Base-by-base conservation (phyloP, 1,140 invertebrate genomes). In the Episyrphus balteatus region DNA sequence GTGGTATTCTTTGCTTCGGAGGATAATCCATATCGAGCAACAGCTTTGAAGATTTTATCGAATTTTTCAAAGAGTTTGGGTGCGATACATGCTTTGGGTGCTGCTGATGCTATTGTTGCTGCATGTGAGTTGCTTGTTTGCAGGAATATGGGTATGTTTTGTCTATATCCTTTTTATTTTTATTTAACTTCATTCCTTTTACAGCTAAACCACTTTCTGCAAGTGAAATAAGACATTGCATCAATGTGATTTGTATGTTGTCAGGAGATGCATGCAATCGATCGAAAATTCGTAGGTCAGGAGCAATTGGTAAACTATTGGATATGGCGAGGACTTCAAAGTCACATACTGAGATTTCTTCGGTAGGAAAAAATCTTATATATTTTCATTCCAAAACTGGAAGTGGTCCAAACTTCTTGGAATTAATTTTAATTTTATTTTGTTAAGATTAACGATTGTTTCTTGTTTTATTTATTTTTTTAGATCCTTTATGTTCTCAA, bases 201-300 rank as follows among this genome's bases (percentile, higher is more conserved):
- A 15, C 32, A 45, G 47, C 34, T 8, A 61, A 54, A 33, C 54
- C 62, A 2, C 34, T 66, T 3, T 53, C 54, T 8, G 61, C 58
- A 38, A 55, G 60, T 41, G 66, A 68, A 39, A 50, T 44, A 21
- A 44, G 60, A 8, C 55, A 66, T 49, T 68, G 65, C 44, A 55
- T 68, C 10, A 61, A 65, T n/a, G 63, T 68, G 6, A 58, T 68
- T 43, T 57, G 59, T 7, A 59, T 61, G 0, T 43, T 68, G 3
- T 59, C 62, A 0, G 53, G 55, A 1, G 66, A 68, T 53, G 59
- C 66, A 5, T 68, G 65, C 33, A 68, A 66, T 45, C 58, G 66
- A 11, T 60, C 61, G 8, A 68, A 68, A 39, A 62, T 68, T 21
- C 52, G 65, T 7, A 52, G 62, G 0, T 62, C 58, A 15, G 66